Conservation (phyloP, 1,140 invertebrate genomes). For the Drepana arcuata region DNA sequence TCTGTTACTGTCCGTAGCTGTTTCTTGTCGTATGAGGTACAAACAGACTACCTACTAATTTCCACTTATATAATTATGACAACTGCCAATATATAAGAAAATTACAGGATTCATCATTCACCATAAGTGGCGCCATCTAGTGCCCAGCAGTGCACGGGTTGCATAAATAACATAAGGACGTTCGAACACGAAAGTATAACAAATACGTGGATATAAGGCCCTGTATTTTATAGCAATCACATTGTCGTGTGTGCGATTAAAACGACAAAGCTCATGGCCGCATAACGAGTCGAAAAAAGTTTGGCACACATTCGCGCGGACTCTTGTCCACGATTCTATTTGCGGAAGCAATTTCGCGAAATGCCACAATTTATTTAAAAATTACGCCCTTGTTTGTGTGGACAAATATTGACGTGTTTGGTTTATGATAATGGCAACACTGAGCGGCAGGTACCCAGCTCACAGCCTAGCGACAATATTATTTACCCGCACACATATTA, state of each 20-base stretch:
- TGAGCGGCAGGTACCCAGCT: conserved; percentile 54
- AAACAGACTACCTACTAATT: too few species aligned
- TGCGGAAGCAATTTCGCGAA: conserved; percentile 68
- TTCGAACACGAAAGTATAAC: background rate
- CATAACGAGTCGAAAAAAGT: conserved; percentile 48
- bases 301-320: conserved; percentile 41
- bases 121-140: too few species aligned
- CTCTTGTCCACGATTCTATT: conserved; percentile 61
- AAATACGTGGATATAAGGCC: too few species aligned
- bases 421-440: conserved; percentile 70
- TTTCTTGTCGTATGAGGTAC: too few species aligned
- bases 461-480: conserved; percentile 58
- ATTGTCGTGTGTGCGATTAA: conserved; percentile 15
- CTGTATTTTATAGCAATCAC: too few species aligned
- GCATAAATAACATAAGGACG: background rate
- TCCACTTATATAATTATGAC: too few species aligned
- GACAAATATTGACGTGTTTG: conserved; percentile 69
- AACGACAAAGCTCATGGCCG: conserved; percentile 29
- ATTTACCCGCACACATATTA: conserved; percentile 67
- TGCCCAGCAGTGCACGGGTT: background rate
- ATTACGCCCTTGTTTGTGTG: conserved; percentile 70
- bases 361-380: conserved; percentile 72
- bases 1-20: too few species aligned
- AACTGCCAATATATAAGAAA: too few species aligned
- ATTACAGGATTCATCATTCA: too few species aligned